Evolutionary conservation across 2,888 invertebrate genomes (phyloP).

Genomic region (Amphipoea oculea): DNA sequence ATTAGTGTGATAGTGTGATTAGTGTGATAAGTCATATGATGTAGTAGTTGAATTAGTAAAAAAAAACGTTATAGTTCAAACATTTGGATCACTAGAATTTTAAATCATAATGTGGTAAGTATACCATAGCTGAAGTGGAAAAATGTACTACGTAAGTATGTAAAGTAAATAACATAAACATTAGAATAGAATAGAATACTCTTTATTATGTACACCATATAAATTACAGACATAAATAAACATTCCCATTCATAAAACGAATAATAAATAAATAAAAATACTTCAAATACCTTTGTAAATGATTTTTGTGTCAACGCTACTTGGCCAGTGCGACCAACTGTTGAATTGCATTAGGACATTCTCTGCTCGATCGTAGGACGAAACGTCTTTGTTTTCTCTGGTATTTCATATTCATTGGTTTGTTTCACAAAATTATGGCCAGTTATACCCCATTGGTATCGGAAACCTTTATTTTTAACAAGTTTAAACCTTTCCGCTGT

Average conservation of each 20-base stretch:
- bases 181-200: no score
- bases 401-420: slow-evolving; percentile 78
- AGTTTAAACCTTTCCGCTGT: slow-evolving; percentile 57
- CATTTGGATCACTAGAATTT: no score
- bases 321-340: slow-evolving; percentile 75
- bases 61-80: no score
- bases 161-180: no score
- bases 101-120: no score
- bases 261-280: not conserved
- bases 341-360: slow-evolving; percentile 85
- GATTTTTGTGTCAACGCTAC: slow-evolving; percentile 74
- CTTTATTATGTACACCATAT: no score
- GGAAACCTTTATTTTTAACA: slow-evolving; percentile 67
- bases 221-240: no score
- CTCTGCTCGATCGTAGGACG: slow-evolving; percentile 71
- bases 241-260: not conserved
- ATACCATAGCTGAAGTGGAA: no score
- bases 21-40: no score
- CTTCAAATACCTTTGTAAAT: not conserved
- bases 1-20: not conserved
- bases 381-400: slow-evolving; percentile 72
- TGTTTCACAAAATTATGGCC: slow-evolving; percentile 59
- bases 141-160: no score
- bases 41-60: no score
- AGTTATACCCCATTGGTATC: slow-evolving; percentile 49